Evolutionary conservation across 2,113 vertebrate species (phyloP).

Genomic region (Pelobates fuscus): DNA sequence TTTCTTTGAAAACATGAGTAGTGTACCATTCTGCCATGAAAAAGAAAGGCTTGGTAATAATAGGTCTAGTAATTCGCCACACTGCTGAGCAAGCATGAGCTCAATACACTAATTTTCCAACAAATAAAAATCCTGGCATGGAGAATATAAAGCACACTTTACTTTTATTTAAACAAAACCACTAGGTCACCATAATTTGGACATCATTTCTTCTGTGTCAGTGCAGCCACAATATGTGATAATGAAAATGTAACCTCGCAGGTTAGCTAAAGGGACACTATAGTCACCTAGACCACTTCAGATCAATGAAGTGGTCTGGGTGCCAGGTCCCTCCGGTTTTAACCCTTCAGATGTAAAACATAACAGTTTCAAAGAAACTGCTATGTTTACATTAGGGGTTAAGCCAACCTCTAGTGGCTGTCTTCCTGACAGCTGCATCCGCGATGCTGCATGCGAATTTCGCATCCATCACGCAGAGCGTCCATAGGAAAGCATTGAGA

Average conservation of each 20-base stretch:
- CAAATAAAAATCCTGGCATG: constrained; percentile 12
- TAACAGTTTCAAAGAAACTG: too few relatives aligned
- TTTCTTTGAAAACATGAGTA: constrained; percentile 8
- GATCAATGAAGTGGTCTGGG: too few relatives aligned
- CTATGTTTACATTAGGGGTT: too few relatives aligned
- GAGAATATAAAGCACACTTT: constrained; percentile 4
- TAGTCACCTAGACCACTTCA: too few relatives aligned
- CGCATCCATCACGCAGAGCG: too few relatives aligned
- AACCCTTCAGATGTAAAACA: too few relatives aligned
- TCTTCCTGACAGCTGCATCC: too few relatives aligned
- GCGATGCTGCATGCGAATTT: too few relatives aligned
- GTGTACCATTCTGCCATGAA: background rate
- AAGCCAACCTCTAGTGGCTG: too few relatives aligned
- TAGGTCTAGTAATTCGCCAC: constrained; percentile 24
- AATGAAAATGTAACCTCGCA: background rate
- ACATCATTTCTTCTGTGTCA: constrained; percentile 2
- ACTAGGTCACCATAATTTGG: background rate
- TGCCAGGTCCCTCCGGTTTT: too few relatives aligned
- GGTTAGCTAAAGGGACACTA: too few relatives aligned
- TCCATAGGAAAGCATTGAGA: too few relatives aligned
- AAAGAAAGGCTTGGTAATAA: constrained; percentile 11
- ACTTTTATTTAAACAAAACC: constrained; percentile 21
- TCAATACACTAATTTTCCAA: constrained; percentile 38
- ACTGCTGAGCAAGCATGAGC: constrained; percentile 26
- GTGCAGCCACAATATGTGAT: background rate